Evolutionary conservation across 2,797 vertebrate genomes (phyloP).

Genomic region (Galaxias olidus): DNA sequence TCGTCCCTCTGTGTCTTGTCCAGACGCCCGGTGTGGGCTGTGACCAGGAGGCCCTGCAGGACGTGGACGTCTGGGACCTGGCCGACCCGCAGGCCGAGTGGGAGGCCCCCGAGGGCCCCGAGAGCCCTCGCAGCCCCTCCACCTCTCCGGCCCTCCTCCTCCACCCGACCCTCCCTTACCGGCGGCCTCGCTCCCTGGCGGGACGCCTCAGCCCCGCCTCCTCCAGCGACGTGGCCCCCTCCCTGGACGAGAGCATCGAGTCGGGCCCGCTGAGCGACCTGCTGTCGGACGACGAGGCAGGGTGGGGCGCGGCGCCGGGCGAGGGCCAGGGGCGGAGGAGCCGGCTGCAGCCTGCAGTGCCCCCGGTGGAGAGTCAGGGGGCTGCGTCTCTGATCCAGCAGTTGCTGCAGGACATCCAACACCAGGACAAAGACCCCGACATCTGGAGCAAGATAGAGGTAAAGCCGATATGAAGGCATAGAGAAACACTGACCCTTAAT

Average conservation of each 20-base stretch:
- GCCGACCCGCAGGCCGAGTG: slow-evolving; percentile 90
- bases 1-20: slow-evolving; percentile 49
- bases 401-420: slow-evolving; percentile 88
- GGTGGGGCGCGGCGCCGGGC: slow-evolving; percentile 34
- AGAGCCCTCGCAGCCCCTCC: slow-evolving; percentile 36
- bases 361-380: neutral
- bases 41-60: slow-evolving; percentile 81
- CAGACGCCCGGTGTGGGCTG: slow-evolving; percentile 63
- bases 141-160: slow-evolving; percentile 3
- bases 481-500: too few relatives aligned
- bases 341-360: neutral
- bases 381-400: slow-evolving; percentile 77
- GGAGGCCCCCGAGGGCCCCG: slow-evolving; percentile 68
- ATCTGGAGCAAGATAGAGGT: slow-evolving; percentile 97
- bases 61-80: slow-evolving; percentile 96
- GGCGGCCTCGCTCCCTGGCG: slow-evolving; percentile 45
- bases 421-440: slow-evolving; percentile 84
- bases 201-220: slow-evolving; percentile 84
- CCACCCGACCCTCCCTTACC: slow-evolving; percentile 51
- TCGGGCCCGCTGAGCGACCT: slow-evolving; percentile 91
- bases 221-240: slow-evolving; percentile 88
- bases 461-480: too few relatives aligned
- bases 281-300: slow-evolving; percentile 84
- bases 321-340: slow-evolving; percentile 28
- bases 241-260: slow-evolving; percentile 88